Base-by-base conservation (phyloP, 1,140 invertebrate genomes). In the Propsilocerus akamusi region DNA sequence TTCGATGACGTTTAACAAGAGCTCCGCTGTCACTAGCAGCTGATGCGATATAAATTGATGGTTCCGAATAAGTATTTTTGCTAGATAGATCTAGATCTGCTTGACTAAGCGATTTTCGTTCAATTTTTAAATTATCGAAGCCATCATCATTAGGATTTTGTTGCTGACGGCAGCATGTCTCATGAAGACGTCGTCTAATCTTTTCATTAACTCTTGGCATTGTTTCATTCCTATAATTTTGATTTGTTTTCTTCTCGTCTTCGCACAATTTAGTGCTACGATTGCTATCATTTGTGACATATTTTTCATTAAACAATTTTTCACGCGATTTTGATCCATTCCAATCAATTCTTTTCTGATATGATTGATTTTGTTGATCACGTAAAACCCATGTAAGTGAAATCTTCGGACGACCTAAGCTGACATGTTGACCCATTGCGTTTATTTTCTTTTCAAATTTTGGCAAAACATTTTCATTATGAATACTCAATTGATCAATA, bases 321-420 rank as follows among this genome's bases (percentile, higher is more conserved):
- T 49, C 37, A 26, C 46, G 8, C 17, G 50, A 25, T 34, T 51
- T 25, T 49, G 41, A 23, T 55, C 61, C 64, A 56, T 63, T 64
- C 57, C 61, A 62, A 48, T 57, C 59, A 50, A 67, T 63, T 26
- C 64, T 55, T 54, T 67, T 59, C 48, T 62, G 56, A 55, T 64
- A 57, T 53, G 59, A 60, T 52, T 25, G 28, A 41, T 51, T 55
- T 55, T 69, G 62, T 49, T 77, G 74, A 47, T 76, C 73, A 52
- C 75, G 71, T 7, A 81, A 61, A 47, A 80, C 76, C 78, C 78
- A 80, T 12, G 78, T 80, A 32, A 81, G 62, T 32, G 77, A 79
- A 59, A 80, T 76, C 62, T 78, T 79, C 49, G 78, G 78, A 54
- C 76, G 72, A 55, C 74, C 70, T 46, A 71, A 60, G 55, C 71